A percentile compares a stretch with the other conserved stretches of the same genome.
phyloP scores from a whole-genome alignment of 2,113 vertebrate genomes.

The Archilochus colubris region DNA sequence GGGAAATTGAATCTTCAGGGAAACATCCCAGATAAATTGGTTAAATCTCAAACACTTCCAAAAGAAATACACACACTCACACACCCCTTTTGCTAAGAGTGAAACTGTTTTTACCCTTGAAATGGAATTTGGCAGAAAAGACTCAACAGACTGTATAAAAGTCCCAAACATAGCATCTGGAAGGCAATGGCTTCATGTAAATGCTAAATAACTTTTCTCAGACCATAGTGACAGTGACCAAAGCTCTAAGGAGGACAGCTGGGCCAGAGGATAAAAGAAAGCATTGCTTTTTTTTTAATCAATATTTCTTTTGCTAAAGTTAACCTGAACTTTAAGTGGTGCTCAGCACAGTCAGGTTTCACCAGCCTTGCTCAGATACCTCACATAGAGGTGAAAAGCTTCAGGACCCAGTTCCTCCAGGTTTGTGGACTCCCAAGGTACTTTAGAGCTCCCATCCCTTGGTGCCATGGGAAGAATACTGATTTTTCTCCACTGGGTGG shows the following conservation, averaged over 20 bases:
- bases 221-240: neutral
- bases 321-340: neutral
- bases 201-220: neutral
- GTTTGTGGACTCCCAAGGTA: neutral
- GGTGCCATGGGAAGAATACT: neutral
- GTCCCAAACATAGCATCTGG: neutral
- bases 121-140: conserved; percentile 20
- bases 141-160: conserved; percentile 5
- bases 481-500: neutral
- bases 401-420: neutral
- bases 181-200: conserved; percentile 4
- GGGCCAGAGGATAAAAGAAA: neutral
- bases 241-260: conserved; percentile 28
- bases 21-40: conserved; percentile 40
- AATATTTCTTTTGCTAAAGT: neutral
- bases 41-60: conserved; percentile 19
- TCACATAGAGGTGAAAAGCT: neutral
- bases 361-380: neutral
- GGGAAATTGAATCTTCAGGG: conserved; percentile 10
- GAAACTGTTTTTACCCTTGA: conserved; percentile 28
- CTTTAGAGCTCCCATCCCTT: neutral
- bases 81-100: neutral
- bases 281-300: neutral
- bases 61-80: conserved; percentile 21
- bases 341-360: neutral